A percentile compares a stretch with the other conserved stretches of the same genome.
Evolutionary conservation across 2,888 invertebrate genomes (phyloP).

Genomic region (Ichneumoninae sp.): DNA sequence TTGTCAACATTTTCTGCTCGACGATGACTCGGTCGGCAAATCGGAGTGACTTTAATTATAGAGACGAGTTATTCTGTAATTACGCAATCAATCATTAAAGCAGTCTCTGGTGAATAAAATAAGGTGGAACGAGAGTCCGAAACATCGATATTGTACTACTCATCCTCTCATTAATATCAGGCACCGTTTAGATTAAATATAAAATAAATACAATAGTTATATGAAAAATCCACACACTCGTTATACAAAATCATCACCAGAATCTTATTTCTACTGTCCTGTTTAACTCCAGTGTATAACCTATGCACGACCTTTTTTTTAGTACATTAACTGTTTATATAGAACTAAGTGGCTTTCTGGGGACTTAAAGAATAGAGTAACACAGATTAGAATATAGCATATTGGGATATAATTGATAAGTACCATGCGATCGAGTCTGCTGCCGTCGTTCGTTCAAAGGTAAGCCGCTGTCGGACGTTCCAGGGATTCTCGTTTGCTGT

Average conservation of each 20-base stretch:
- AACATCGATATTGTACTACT: background rate
- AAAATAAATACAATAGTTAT: background rate
- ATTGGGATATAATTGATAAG: conserved; percentile 22
- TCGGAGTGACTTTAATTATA: background rate
- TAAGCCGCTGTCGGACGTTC: conserved; percentile 17
- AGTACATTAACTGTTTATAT: background rate
- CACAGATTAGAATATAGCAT: conserved; percentile 20
- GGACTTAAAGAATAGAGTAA: conserved; percentile 16
- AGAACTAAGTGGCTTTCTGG: background rate
- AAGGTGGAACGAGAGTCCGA: background rate
- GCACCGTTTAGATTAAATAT: background rate
- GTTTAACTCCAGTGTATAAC: conserved; percentile 17
- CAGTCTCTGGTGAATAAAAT: background rate
- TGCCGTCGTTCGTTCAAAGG: conserved; percentile 22
- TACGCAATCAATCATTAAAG: background rate
- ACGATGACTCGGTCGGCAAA: background rate
- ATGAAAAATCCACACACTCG: background rate
- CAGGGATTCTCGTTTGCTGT: conserved; percentile 24
- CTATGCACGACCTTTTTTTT: background rate
- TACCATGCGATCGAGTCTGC: conserved; percentile 34
- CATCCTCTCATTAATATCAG: background rate
- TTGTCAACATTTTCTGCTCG: background rate
- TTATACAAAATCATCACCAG: background rate
- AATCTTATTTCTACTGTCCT: background rate
- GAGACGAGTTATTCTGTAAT: background rate